Conservation (phyloP, 2,113 vertebrate species). For the Lutjanus erythropterus region DNA sequence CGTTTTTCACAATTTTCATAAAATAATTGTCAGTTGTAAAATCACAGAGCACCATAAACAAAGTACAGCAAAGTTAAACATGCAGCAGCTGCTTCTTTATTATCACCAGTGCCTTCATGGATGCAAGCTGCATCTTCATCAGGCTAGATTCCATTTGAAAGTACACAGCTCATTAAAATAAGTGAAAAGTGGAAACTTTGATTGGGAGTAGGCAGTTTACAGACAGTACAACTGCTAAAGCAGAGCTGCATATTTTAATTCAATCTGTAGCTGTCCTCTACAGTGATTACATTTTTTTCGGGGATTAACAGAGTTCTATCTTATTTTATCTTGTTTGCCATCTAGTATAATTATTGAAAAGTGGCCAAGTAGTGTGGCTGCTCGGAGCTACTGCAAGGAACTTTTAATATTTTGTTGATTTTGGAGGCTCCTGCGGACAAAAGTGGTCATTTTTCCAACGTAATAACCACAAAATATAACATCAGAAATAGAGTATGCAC, state of each 20-base stretch:
- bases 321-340: background rate
- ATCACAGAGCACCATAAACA: background rate
- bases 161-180: background rate
- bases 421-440: too few species aligned
- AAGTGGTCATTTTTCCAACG: too few species aligned
- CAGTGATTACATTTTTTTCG: constrained; percentile 4
- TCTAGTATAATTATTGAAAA: background rate
- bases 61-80: background rate
- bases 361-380: background rate
- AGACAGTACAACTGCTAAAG: background rate
- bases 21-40: too few species aligned
- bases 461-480: too few species aligned
- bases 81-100: background rate
- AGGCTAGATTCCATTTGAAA: background rate
- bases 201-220: background rate
- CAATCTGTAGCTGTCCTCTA: background rate
- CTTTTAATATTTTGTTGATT: too few species aligned
- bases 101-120: background rate
- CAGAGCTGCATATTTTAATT: background rate
- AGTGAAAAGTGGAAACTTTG: background rate
- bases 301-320: too few species aligned
- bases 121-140: background rate
- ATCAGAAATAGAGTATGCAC: too few species aligned
- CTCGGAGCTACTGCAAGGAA: too few species aligned
- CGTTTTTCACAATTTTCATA: too few species aligned